Percentiles rank a stretch among this genome's conserved stretches.
Evolutionary conservation across 2,797 vertebrate genomes (phyloP).

Genomic region (Paramormyrops hopkinsi): DNA sequence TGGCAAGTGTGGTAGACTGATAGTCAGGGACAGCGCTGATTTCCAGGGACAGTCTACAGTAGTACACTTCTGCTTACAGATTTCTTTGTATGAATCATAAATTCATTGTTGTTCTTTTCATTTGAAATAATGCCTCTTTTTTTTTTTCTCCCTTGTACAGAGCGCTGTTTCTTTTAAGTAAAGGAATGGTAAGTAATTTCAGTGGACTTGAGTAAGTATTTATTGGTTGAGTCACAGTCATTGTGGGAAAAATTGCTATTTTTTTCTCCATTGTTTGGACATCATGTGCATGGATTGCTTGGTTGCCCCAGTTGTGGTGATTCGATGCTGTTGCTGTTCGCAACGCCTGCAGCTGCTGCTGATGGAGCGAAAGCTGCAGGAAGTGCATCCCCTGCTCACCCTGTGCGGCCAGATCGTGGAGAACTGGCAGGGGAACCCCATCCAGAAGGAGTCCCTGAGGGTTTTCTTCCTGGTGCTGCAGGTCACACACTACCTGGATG

Average conservation of each 20-base stretch:
- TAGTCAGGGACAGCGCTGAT: neutral
- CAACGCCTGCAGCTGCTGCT: constrained; percentile 68
- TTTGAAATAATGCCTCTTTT: neutral
- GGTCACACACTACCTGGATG: constrained; percentile 96
- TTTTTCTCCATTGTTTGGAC: neutral
- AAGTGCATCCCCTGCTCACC: constrained; percentile 91
- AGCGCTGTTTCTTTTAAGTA: constrained; percentile 88
- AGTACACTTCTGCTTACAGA: neutral
- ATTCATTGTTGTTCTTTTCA: neutral
- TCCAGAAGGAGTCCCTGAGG: constrained; percentile 93
- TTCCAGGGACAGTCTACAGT: neutral
- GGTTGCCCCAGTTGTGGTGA: neutral
- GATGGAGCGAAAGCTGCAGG: constrained; percentile 92
- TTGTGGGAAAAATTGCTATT: neutral
- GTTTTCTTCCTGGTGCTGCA: constrained; percentile 97
- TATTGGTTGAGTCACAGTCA: neutral
- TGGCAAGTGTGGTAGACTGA: neutral
- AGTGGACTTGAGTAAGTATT: neutral
- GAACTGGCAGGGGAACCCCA: constrained; percentile 98
- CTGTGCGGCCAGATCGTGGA: constrained; percentile 95
- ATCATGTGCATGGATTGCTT: neutral
- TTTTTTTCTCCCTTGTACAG: constrained; percentile 50
- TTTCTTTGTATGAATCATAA: neutral
- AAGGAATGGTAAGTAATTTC: constrained; percentile 83
- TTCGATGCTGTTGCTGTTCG: neutral